Conservation (phyloP, 1,140 invertebrate species). For the Bombus sibiricus region DNA sequence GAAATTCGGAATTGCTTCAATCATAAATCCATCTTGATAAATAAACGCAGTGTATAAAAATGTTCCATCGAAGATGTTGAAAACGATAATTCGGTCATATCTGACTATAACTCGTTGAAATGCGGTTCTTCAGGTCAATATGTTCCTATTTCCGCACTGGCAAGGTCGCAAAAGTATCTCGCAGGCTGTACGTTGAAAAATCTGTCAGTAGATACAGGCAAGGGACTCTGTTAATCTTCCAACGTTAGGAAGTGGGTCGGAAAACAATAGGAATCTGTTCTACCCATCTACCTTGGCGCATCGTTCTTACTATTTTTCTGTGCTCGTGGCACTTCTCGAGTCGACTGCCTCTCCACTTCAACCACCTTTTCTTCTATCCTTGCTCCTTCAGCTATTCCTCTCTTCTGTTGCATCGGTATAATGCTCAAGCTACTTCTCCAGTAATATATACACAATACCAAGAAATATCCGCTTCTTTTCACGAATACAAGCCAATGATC, state of each 20-base stretch:
- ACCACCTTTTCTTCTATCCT: slow-evolving; percentile 34
- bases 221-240: slow-evolving; percentile 67
- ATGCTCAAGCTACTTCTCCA: slow-evolving; percentile 23
- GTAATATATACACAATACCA: slow-evolving; percentile 20
- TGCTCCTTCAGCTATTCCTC: slow-evolving; percentile 23
- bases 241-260: slow-evolving; percentile 70
- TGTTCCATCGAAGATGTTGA: not conserved
- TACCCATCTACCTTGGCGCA: slow-evolving; percentile 46
- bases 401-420: slow-evolving; percentile 21
- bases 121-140: not conserved
- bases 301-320: slow-evolving; percentile 43
- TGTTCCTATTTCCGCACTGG: slow-evolving; percentile 9
- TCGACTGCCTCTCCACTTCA: slow-evolving; percentile 32
- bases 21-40: no score
- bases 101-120: not conserved
- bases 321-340: slow-evolving; percentile 43
- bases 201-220: slow-evolving; percentile 51
- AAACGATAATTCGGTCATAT: not conserved
- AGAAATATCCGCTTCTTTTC: not conserved
- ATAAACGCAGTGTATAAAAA: not conserved
- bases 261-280: slow-evolving; percentile 67
- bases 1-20: not conserved
- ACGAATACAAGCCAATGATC: not conserved
- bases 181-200: slow-evolving; percentile 60
- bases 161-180: slow-evolving; percentile 46